These are phyloP conservation scores for Phymatocera aterrima DNA, from an alignment of 2,888 invertebrate genomes.

Conservation along the genomic window DNA sequence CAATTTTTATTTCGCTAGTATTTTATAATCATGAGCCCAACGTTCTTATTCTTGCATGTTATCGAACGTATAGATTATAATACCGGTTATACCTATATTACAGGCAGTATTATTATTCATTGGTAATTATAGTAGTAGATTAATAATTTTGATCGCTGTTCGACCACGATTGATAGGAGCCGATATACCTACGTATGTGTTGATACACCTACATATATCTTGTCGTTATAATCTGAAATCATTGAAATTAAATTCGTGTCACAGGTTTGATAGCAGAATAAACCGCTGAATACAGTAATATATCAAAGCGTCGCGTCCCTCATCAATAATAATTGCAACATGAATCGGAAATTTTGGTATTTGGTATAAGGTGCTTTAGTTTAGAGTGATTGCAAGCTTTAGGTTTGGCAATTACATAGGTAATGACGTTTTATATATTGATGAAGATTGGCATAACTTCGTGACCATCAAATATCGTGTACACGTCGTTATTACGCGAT, in stretches of 20 bases:
- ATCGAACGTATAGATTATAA: no score
- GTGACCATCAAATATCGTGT: neutral
- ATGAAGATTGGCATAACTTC: neutral
- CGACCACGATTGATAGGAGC: neutral
- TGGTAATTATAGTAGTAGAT: neutral
- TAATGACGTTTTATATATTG: neutral
- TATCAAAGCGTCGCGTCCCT: neutral
- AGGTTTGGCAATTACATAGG: no score
- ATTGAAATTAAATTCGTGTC: neutral
- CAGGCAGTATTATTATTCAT: neutral
- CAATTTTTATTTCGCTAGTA: neutral
- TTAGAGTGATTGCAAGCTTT: neutral
- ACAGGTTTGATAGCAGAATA: neutral
- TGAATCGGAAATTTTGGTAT: constrained; percentile 10
- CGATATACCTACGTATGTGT: no score
- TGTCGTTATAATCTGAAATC: no score
- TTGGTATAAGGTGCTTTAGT: neutral
- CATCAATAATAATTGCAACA: constrained; percentile 35
- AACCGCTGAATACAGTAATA: neutral
- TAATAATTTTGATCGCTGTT: neutral
- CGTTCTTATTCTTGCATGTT: no score
- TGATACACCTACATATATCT: no score
- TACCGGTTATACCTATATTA: no score
- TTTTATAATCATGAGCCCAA: no score
- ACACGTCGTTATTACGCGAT: neutral